Conservation (phyloP, 2,888 invertebrate species). For the Cryptocephalus moraei region DNA sequence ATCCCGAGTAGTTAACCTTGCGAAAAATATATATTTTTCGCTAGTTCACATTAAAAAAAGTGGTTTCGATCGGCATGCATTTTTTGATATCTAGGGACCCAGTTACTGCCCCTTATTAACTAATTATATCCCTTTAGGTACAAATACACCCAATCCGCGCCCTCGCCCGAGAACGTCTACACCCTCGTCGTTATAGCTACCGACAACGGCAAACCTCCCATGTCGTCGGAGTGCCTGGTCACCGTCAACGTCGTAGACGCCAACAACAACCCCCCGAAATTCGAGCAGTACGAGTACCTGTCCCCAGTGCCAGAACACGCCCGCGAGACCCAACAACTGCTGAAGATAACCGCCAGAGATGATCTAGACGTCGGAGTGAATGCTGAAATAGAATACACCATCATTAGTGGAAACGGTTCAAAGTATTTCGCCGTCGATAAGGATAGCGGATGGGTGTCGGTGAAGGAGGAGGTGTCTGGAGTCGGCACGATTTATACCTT, state of each 20-base stretch:
- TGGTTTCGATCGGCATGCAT: no score
- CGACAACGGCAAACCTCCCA: slow-evolving; percentile 90
- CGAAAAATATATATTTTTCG: no score
- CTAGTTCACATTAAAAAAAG: no score
- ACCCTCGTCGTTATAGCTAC: slow-evolving; percentile 82
- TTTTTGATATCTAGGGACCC: no score
- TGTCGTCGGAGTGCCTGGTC: slow-evolving; percentile 80
- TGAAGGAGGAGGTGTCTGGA: slow-evolving; percentile 48
- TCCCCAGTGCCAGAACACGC: slow-evolving; percentile 76
- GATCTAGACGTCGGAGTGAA: slow-evolving; percentile 77
- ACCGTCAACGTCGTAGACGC: slow-evolving; percentile 85
- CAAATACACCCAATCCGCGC: slow-evolving; percentile 69
- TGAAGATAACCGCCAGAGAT: slow-evolving; percentile 66
- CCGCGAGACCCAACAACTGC: slow-evolving; percentile 56
- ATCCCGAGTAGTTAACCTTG: no score
- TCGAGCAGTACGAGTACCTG: slow-evolving; percentile 62
- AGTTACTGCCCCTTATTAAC: not conserved
- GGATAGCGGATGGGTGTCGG: slow-evolving; percentile 71
- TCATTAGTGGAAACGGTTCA: slow-evolving; percentile 67
- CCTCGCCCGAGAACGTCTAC: slow-evolving; percentile 83
- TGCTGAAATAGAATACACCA: slow-evolving; percentile 73
- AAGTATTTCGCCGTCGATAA: slow-evolving; percentile 64
- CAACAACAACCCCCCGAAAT: slow-evolving; percentile 84
- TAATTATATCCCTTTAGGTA: slow-evolving; percentile 36
- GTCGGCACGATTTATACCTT: slow-evolving; percentile 57